Base-by-base conservation (phyloP, 2,888 invertebrate species). In the Dynastes hyllus region DNA sequence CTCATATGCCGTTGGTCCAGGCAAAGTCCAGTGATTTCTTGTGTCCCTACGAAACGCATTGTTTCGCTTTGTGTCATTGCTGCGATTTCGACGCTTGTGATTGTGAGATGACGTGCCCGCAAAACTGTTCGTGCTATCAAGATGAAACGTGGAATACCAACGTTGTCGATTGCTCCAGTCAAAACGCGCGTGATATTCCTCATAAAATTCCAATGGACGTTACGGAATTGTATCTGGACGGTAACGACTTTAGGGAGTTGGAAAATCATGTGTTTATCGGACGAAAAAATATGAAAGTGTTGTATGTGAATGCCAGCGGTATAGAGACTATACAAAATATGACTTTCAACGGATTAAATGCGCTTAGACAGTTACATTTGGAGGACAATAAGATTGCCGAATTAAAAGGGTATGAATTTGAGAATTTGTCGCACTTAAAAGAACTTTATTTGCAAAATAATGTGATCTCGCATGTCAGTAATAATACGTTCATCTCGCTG, bases 1-100 rank as follows among this genome's bases (percentile, higher is more conserved):
- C 94, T 75, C 93, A 95, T 87, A 92, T 95, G 87, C 93, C 95
- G 81, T 91, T 97, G 84, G 92, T 94, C 82, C 92, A 93, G 82
- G 93, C 96, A 50, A 93, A 93, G 84, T 92, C 95, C 77, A 93
- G 95, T 82, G 96, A 97, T 89, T 97, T 97, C 90, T 92, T 98
- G 85, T 98, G 97, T 90, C 94, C 94, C 85, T 98, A 98, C 91
- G 95, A 96, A 87, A 94, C 95, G 76, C 97, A 97, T 90, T 98
- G 98, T 90, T 97, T 97, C 89, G 95, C 97, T 58, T 92, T 96
- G 73, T 98, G 98, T 89, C 96, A 97, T 88, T 98, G 98, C 90
- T 98, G 98, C 90, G 97, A 97, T 88, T 98, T 96, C 88, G 97
- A 97, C 87, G 96, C 96, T 81, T 98, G 98, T 89, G 98, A 98